These are phyloP conservation scores for Muscicapa striata DNA, from an alignment of 2,797 vertebrate species.

Conservation along the genomic window DNA sequence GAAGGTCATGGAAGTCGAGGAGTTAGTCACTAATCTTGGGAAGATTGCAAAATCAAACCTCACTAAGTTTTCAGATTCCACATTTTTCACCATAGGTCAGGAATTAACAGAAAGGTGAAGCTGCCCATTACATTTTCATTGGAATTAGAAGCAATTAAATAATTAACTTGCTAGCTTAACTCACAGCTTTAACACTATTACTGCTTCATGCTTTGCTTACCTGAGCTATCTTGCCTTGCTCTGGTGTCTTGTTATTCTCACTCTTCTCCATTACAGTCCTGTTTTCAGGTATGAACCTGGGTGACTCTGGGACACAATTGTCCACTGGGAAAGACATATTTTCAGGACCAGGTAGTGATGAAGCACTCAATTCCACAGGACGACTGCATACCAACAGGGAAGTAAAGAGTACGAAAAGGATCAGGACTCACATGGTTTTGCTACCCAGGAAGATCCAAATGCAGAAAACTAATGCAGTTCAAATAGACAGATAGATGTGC, in stretches of 20 bases:
- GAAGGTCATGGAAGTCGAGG: neutral
- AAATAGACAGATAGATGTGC: neutral
- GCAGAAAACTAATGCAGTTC: neutral
- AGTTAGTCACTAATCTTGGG: neutral
- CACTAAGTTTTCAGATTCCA: neutral
- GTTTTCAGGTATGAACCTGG: neutral
- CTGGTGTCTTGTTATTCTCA: neutral
- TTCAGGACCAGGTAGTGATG: neutral
- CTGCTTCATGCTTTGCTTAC: neutral
- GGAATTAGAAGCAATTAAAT: neutral
- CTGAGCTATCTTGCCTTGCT: conserved; percentile 35
- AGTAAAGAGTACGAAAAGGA: neutral
- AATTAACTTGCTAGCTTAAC: neutral
- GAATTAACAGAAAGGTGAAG: neutral
- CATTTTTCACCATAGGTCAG: neutral
- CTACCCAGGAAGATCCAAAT: neutral
- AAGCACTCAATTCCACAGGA: neutral
- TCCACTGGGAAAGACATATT: neutral
- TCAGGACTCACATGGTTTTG: neutral
- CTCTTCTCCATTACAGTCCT: neutral
- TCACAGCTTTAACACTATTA: neutral
- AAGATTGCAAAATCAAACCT: neutral
- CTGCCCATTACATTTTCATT: neutral
- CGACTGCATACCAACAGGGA: neutral
- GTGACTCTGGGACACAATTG: neutral